Evolutionary conservation across 1,140 invertebrate genomes (phyloP).

Genomic region (Caenorhabditis tropicalis): DNA sequence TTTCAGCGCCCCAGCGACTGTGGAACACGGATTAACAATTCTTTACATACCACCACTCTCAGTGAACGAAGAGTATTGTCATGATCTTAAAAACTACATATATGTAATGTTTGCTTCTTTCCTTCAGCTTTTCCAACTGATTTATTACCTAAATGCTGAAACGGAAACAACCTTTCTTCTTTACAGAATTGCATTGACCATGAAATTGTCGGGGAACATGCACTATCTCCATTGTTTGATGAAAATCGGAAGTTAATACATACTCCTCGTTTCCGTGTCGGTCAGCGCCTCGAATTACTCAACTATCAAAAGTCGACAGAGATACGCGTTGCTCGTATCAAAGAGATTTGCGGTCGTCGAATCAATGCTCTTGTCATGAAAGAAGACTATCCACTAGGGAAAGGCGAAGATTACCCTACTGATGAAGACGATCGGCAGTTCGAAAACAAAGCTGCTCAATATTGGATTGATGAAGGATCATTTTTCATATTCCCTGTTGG

Average conservation of each 20-base stretch:
- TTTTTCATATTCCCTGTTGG: slow-evolving; percentile 61
- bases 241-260: neutral
- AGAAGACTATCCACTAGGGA: neutral
- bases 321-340: slow-evolving; percentile 58
- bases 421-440: slow-evolving; percentile 49
- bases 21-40: no score
- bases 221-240: neutral
- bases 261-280: slow-evolving; percentile 41
- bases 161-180: neutral
- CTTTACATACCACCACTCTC: no score
- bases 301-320: slow-evolving; percentile 50
- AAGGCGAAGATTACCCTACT: neutral
- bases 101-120: no score
- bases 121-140: no score
- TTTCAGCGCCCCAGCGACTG: no score
- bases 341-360: slow-evolving; percentile 53
- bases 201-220: slow-evolving; percentile 37
- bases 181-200: neutral
- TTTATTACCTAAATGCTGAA: no score
- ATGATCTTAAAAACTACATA: no score
- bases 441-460: neutral
- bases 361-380: slow-evolving; percentile 51
- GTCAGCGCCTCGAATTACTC: slow-evolving; percentile 62
- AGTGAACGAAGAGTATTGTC: no score
- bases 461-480: slow-evolving; percentile 58